Conservation (phyloP, 2,888 invertebrate species). For the Dryobota labecula region DNA sequence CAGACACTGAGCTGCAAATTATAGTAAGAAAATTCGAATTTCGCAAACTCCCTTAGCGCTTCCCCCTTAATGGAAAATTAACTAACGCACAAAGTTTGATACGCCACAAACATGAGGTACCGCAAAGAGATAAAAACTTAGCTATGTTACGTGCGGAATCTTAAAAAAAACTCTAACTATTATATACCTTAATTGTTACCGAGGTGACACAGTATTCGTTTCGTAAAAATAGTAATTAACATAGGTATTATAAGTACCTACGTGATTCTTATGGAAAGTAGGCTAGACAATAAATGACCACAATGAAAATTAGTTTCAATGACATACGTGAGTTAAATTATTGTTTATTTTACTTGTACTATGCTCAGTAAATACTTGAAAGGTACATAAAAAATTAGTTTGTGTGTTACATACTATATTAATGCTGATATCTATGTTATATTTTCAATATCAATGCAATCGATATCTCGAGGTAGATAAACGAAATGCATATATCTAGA, state of each 20-base stretch:
- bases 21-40: too few relatives aligned
- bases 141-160: neutral
- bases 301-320: neutral
- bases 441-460: slow-evolving; percentile 38
- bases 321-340: neutral
- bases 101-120: neutral
- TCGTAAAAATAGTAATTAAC: neutral
- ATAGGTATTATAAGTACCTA: slow-evolving; percentile 35
- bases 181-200: neutral
- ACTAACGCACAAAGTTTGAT: slow-evolving; percentile 10
- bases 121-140: slow-evolving; percentile 2
- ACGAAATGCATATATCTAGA: slow-evolving; percentile 26
- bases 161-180: neutral
- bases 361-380: slow-evolving; percentile 30
- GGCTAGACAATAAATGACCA: neutral
- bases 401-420: slow-evolving; percentile 8
- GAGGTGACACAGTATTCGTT: neutral
- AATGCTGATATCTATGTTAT: slow-evolving; percentile 2
- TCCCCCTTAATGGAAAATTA: slow-evolving; percentile 9
- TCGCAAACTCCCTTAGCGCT: too few relatives aligned
- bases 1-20: too few relatives aligned
- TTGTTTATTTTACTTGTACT: slow-evolving; percentile 32
- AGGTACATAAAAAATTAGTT: slow-evolving; percentile 21
- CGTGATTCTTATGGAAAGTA: slow-evolving; percentile 5
- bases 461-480: slow-evolving; percentile 42